Conservation (phyloP, 2,888 invertebrate genomes). For the Phalangium opilio region DNA sequence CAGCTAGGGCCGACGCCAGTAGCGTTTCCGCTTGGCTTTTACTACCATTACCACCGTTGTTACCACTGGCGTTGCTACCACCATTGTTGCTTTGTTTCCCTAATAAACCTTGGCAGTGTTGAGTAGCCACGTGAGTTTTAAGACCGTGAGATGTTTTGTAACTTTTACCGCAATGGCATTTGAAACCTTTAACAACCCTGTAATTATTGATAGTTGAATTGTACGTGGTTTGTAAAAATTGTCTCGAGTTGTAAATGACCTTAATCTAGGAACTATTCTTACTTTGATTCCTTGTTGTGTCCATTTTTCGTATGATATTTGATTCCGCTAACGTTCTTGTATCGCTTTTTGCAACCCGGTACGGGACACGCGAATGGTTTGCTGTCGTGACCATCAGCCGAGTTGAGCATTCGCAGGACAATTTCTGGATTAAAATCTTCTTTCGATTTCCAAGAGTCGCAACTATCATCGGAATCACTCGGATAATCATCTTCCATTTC, state of each 20-base stretch:
- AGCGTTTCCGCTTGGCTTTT: no score
- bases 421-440: constrained; percentile 66
- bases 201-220: no score
- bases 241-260: no score
- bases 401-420: constrained; percentile 39
- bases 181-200: background rate
- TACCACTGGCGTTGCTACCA: no score
- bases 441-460: constrained; percentile 39
- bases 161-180: background rate
- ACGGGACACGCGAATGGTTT: constrained; percentile 73
- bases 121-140: background rate
- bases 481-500: constrained; percentile 28
- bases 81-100: no score
- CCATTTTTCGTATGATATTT: constrained; percentile 77
- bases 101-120: no score
- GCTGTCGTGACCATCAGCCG: constrained; percentile 36
- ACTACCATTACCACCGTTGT: no score
- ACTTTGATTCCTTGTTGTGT: constrained; percentile 70
- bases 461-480: constrained; percentile 61
- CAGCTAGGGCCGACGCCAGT: no score
- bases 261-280: no score
- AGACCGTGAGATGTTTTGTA: background rate
- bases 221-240: no score
- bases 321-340: constrained; percentile 75
- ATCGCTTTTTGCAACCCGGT: constrained; percentile 69